These are phyloP conservation scores for Macrochelys suwanniensis DNA, from an alignment of 2,797 vertebrate species.

Conservation along the genomic window DNA sequence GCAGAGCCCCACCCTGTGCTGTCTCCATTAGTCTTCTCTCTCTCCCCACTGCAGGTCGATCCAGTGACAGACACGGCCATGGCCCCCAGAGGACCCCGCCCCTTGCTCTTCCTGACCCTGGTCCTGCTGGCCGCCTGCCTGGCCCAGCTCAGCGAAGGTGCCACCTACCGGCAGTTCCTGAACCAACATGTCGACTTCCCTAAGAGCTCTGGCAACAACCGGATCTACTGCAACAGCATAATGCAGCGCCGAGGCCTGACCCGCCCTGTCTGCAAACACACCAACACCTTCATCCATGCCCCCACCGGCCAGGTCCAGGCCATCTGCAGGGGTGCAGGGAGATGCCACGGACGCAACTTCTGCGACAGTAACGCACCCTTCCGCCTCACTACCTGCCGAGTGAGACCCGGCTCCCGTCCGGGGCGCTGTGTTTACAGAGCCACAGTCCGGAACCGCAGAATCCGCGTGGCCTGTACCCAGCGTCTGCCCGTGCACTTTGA, in stretches of 20 bases:
- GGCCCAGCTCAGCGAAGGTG: not conserved
- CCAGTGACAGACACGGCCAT: not conserved
- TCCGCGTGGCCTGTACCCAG: slow-evolving; percentile 54
- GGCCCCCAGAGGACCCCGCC: slow-evolving; percentile 72
- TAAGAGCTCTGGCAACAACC: not conserved
- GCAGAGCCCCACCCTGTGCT: too few species aligned
- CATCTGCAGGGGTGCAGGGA: slow-evolving; percentile 23
- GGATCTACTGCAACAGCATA: slow-evolving; percentile 56
- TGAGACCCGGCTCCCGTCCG: slow-evolving; percentile 13
- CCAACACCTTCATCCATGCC: slow-evolving; percentile 71
- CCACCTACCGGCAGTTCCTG: slow-evolving; percentile 42
- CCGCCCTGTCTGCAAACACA: not conserved
- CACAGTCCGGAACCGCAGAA: not conserved
- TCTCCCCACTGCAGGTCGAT: not conserved
- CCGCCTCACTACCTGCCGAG: slow-evolving; percentile 60
- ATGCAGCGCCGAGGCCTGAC: slow-evolving; percentile 67
- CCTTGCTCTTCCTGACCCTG: slow-evolving; percentile 81
- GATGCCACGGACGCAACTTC: slow-evolving; percentile 52
- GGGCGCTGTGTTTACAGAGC: slow-evolving; percentile 60
- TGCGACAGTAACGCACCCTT: slow-evolving; percentile 60
- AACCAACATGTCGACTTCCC: slow-evolving; percentile 24
- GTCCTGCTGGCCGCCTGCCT: slow-evolving; percentile 84
- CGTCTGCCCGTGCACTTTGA: slow-evolving; percentile 62
- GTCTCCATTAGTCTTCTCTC: too few species aligned
- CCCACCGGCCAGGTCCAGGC: slow-evolving; percentile 36